phyloP scores from a whole-genome alignment of 2,888 invertebrate genomes.

The Hypselothyrea guttata region DNA sequence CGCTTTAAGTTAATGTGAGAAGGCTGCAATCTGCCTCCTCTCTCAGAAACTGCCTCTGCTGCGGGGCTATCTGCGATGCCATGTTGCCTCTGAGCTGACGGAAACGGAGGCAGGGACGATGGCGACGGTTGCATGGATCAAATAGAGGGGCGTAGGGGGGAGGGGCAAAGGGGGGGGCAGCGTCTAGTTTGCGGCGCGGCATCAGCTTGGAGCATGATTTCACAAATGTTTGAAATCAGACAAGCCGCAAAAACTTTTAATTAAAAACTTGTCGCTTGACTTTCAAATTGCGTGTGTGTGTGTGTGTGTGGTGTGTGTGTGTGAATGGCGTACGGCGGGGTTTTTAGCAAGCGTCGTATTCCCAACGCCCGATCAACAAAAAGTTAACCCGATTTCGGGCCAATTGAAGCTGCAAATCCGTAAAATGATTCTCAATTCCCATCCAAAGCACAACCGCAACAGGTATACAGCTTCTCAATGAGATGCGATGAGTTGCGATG shows the following conservation, averaged over 20 bases:
- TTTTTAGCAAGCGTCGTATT: neutral
- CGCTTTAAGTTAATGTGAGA: slow-evolving; percentile 54
- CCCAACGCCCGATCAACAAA: no score
- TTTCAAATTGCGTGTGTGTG: slow-evolving; percentile 24
- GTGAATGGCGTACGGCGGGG: neutral
- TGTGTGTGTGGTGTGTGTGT: no score
- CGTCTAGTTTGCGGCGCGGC: slow-evolving; percentile 5
- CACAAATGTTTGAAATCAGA: slow-evolving; percentile 65
- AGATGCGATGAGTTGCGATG: no score
- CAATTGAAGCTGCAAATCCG: slow-evolving; percentile 26
- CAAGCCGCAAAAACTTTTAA: slow-evolving; percentile 67
- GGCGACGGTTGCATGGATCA: no score
- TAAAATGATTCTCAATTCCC: slow-evolving; percentile 19
- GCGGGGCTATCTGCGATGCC: neutral
- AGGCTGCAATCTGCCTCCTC: slow-evolving; percentile 12
- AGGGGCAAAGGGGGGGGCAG: no score
- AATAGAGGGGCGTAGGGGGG: no score
- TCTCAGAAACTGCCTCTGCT: slow-evolving; percentile 37
- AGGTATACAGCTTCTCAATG: slow-evolving; percentile 9
- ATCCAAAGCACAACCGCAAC: slow-evolving; percentile 22
- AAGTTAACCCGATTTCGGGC: slow-evolving; percentile 16
- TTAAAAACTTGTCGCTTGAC: slow-evolving; percentile 69
- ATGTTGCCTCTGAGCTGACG: slow-evolving; percentile 33
- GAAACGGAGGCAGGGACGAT: slow-evolving; percentile 18
- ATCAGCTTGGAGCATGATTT: slow-evolving; percentile 60